phyloP scores from a whole-genome alignment of 2,113 vertebrate species.

The Engraulis encrasicolus region DNA sequence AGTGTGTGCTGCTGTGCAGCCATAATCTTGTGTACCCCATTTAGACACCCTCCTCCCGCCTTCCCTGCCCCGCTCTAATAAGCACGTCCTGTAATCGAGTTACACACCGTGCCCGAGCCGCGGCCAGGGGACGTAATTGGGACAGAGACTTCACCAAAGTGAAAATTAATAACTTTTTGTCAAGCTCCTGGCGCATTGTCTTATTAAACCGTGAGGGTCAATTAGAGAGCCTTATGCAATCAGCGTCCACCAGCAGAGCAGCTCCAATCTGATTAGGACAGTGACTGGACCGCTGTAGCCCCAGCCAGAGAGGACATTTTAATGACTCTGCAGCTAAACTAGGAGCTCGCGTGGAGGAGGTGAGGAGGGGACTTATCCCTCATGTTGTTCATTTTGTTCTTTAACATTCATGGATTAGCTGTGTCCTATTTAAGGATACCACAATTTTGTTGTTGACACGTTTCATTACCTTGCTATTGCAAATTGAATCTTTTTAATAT shows the following conservation, averaged over 20 bases:
- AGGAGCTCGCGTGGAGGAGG: slow-evolving; percentile 55
- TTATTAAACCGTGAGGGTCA: slow-evolving; percentile 96
- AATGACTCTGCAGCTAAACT: slow-evolving; percentile 68
- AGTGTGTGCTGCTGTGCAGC: slow-evolving; percentile 46
- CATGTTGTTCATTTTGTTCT: background rate
- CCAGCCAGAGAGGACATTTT: slow-evolving; percentile 54
- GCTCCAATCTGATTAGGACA: slow-evolving; percentile 94
- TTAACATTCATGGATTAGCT: background rate
- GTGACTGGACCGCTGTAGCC: slow-evolving; percentile 66
- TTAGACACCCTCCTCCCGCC: slow-evolving; percentile 81
- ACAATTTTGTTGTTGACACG: background rate
- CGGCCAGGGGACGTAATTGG: slow-evolving; percentile 98
- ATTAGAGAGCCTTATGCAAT: slow-evolving; percentile 99
- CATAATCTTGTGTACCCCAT: slow-evolving; percentile 83
- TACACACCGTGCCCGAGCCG: slow-evolving; percentile 87
- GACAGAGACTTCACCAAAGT: slow-evolving; percentile 98
- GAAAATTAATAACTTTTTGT: slow-evolving; percentile 99
- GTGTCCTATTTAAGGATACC: background rate
- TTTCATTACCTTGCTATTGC: background rate
- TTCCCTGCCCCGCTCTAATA: slow-evolving; percentile 89
- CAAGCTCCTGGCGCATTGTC: slow-evolving; percentile 96
- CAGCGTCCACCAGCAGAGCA: slow-evolving; percentile 92
- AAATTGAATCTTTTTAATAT: background rate
- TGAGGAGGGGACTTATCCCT: background rate
- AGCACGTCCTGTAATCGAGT: slow-evolving; percentile 95